These are phyloP conservation scores for Cryptoleucopteryx plumbea DNA, from an alignment of 2,113 vertebrate genomes.

Conservation along the genomic window DNA sequence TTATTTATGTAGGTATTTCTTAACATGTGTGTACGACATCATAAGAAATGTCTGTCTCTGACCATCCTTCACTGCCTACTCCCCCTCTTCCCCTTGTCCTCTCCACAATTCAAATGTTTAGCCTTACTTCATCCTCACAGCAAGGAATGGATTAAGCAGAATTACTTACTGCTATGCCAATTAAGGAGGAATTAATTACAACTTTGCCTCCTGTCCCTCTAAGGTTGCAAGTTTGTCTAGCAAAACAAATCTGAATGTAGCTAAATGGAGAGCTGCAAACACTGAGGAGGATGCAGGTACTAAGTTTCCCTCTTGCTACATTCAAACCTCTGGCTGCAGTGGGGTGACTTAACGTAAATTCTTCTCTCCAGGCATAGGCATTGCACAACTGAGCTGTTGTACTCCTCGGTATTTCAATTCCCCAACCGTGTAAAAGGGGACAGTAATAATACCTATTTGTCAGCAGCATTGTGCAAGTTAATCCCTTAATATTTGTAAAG, in stretches of 20 bases:
- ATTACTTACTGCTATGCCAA: constrained; percentile 45
- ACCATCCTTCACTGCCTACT: background rate
- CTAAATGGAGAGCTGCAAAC: background rate
- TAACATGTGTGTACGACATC: background rate
- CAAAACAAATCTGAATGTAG: background rate
- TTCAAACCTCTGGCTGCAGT: background rate
- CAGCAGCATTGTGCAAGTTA: background rate
- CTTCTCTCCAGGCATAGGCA: background rate
- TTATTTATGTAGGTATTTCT: background rate
- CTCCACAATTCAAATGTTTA: constrained; percentile 18
- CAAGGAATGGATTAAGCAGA: constrained; percentile 51
- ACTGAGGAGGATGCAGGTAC: background rate
- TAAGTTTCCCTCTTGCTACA: background rate
- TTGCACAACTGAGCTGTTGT: background rate
- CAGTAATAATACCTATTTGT: background rate
- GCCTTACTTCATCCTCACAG: constrained; percentile 41
- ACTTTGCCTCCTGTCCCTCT: background rate
- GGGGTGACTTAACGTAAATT: background rate
- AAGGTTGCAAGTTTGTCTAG: background rate
- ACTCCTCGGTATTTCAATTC: background rate
- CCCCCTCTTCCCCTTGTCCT: background rate
- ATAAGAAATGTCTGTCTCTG: background rate
- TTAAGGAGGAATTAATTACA: constrained; percentile 52
- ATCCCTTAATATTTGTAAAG: background rate
- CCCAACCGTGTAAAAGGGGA: background rate